Conservation (phyloP, 2,113 vertebrate species). For the Aldabrachelys gigantea region DNA sequence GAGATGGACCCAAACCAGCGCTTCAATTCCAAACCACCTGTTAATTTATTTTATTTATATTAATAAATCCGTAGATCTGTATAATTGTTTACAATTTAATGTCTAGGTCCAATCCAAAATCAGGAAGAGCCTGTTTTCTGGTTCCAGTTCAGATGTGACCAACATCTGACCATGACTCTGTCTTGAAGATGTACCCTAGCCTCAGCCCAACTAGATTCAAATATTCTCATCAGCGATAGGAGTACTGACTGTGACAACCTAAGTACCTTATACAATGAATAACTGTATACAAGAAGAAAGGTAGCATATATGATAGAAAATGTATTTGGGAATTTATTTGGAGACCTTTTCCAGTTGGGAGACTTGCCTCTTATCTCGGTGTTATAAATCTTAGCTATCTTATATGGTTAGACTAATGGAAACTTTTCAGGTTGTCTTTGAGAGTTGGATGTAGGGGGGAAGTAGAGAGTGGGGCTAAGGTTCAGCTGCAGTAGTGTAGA, state of each 20-base stretch:
- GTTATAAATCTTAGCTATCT: background rate
- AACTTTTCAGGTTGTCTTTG: background rate
- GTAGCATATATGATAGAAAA: background rate
- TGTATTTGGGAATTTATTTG: background rate
- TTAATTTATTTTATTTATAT: background rate
- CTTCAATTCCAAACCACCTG: background rate
- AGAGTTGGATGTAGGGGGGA: background rate
- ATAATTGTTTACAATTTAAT: background rate
- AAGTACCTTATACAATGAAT: background rate
- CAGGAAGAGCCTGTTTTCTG: background rate
- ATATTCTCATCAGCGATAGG: too few species aligned
- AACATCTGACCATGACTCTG: background rate
- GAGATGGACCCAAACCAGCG: background rate
- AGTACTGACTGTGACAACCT: background rate
- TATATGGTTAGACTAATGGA: background rate
- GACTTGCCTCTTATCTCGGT: background rate
- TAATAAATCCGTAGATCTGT: background rate
- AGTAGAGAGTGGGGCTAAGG: background rate
- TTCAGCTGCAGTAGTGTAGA: background rate
- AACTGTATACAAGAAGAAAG: background rate
- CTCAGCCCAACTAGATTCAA: background rate
- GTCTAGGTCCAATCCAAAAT: background rate
- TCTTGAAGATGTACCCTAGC: background rate
- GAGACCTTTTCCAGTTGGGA: background rate
- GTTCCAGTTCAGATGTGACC: background rate